Conservation (phyloP, 2,888 invertebrate genomes). For the Tachina lurida region DNA sequence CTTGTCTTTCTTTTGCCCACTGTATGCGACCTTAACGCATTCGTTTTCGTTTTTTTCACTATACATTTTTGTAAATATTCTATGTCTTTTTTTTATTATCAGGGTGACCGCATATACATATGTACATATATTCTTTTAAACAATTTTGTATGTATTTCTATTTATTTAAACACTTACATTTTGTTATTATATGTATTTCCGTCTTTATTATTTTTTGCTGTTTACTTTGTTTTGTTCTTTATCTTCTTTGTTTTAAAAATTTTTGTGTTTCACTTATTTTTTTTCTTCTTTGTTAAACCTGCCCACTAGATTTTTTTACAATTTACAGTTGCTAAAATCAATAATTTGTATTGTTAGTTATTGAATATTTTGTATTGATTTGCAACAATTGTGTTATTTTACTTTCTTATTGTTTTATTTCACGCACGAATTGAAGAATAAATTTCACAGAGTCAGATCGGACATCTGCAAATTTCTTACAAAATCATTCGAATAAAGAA, state of each 20-base stretch:
- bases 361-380: constrained; percentile 7
- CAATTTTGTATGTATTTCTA: constrained; percentile 41
- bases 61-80: constrained; percentile 15
- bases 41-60: constrained; percentile 32
- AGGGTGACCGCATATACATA: constrained; percentile 25
- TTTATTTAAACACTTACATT: constrained; percentile 63
- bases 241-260: constrained; percentile 67
- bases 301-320: constrained; percentile 28
- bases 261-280: constrained; percentile 45
- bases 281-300: constrained; percentile 47
- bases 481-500: constrained; percentile 43
- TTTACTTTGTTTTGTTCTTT: constrained; percentile 71
- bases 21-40: constrained; percentile 64
- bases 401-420: background rate
- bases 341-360: background rate
- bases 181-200: constrained; percentile 56
- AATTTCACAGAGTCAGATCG: constrained; percentile 23
- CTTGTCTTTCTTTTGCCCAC: constrained; percentile 44
- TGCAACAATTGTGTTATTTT: background rate
- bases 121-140: constrained; percentile 28
- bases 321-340: background rate
- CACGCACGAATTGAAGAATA: constrained; percentile 26
- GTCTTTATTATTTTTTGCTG: constrained; percentile 26
- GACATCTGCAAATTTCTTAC: constrained; percentile 55
- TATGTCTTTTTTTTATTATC: constrained; percentile 37